Evolutionary conservation across 2,797 vertebrate genomes (phyloP).

Genomic region (Tokudaia muenninki): DNA sequence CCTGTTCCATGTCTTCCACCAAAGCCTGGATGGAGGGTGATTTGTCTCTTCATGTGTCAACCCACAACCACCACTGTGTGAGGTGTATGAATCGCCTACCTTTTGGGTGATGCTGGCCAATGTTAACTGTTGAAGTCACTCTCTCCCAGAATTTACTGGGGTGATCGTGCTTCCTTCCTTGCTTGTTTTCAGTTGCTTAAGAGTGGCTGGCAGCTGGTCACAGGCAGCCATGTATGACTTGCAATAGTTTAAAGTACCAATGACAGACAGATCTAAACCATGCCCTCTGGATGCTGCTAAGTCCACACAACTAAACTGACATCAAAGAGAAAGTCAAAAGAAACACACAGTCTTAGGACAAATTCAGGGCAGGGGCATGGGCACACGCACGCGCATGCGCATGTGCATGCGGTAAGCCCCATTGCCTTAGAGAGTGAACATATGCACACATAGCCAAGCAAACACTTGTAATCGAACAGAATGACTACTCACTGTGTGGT

Average conservation of each 20-base stretch:
- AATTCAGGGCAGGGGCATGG: neutral
- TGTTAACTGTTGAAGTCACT: neutral
- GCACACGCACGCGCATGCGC: neutral
- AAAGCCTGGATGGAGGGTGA: neutral
- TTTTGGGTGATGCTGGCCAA: neutral
- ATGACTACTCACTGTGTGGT: slow-evolving; percentile 66
- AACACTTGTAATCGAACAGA: neutral
- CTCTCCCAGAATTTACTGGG: neutral
- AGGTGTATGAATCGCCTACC: neutral
- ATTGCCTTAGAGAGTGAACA: neutral
- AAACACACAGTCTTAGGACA: neutral
- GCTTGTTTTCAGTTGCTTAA: neutral
- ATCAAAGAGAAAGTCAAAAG: slow-evolving; percentile 2
- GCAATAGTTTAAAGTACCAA: neutral
- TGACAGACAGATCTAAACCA: neutral
- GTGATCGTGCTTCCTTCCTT: neutral
- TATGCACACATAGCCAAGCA: slow-evolving; percentile 2
- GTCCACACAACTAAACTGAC: neutral
- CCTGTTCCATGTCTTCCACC: neutral
- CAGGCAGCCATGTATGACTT: neutral
- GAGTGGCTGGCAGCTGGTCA: no score
- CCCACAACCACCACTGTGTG: neutral
- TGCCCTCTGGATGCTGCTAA: neutral
- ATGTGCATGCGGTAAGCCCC: neutral
- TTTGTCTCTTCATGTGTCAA: neutral